Evolutionary conservation across 1,140 invertebrate genomes (phyloP), one percentile per base, ranked within the genome.

Genomic region (Tenebrio molitor): DNA sequence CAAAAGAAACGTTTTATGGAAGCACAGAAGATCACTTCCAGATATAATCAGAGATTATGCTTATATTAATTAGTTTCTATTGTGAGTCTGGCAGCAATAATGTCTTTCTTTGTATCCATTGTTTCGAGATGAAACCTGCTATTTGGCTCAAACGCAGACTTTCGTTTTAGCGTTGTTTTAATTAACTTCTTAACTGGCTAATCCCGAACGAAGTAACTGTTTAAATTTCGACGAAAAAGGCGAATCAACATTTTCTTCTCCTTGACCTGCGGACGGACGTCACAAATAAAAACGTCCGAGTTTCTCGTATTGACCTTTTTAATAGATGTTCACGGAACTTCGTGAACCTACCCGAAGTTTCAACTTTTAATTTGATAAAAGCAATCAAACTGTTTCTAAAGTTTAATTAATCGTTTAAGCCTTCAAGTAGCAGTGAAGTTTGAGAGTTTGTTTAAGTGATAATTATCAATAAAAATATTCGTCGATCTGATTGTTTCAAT

Each of bases 61-160:
- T 58, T 58, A 58, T 58, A 58, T 58, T 58, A 58, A 58, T 58
- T 58, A 58, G 50, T 58, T 58, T 58, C 50, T 58, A 58, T 58
- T 58, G 50, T 58, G 50, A 12, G 23, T 29, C 50, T 58, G 50
- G 50, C 50, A 58, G 50, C 50, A 58, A 58, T 58, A 58, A 58
- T 58, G 50, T 58, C 50, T 58, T 58, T 58, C 50, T 58, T 58
- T 58, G 50, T 58, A 58, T 25, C 50, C 23, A 58, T 58, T 58
- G 50, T 58, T 58, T 58, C 23, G 50, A 58, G 50, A 5, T 58
- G 50, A 58, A 58, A 58, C 23, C 23, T 58, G 23, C 50, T 58
- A 58, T 58, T 58, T 58, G 50, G 50, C 50, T 58, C 50, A 58
- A 58, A 58, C n/a, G 23, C 50, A 58, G 50, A 29, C 50, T 58